Conservation (phyloP, 2,888 invertebrate species). For the Xylota sylvarum region DNA sequence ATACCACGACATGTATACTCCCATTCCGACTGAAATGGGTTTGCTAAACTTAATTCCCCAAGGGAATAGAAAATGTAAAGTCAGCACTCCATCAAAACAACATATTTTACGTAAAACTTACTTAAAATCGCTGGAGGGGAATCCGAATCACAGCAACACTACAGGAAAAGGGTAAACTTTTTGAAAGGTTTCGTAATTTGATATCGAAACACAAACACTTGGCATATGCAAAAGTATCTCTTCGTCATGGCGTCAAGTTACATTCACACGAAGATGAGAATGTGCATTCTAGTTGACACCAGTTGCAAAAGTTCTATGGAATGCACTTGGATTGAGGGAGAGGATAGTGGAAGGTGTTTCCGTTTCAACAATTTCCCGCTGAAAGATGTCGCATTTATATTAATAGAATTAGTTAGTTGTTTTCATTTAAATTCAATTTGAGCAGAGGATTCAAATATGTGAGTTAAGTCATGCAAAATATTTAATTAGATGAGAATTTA, state of each 20-base stretch:
- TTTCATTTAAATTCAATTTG: not conserved
- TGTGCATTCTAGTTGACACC: no score
- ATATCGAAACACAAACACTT: slow-evolving; percentile 55
- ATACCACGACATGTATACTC: not conserved
- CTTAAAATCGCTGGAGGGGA: slow-evolving; percentile 27
- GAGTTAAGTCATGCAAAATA: not conserved
- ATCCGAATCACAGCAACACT: not conserved
- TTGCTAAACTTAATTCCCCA: not conserved
- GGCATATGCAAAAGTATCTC: slow-evolving; percentile 28
- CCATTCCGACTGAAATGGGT: not conserved
- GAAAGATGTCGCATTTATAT: slow-evolving; percentile 20
- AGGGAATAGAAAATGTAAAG: slow-evolving; percentile 20
- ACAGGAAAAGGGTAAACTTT: slow-evolving; percentile 18
- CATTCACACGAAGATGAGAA: not conserved
- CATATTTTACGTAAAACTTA: not conserved
- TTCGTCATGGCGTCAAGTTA: not conserved
- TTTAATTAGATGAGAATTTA: not conserved
- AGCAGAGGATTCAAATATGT: not conserved
- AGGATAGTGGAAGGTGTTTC: not conserved
- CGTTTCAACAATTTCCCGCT: not conserved
- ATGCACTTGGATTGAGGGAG: no score
- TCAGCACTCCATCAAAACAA: slow-evolving; percentile 34
- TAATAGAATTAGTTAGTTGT: slow-evolving; percentile 14
- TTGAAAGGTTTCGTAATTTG: slow-evolving; percentile 41
- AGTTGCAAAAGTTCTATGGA: no score